Evolutionary conservation across 1,140 invertebrate genomes (phyloP).

Genomic region (Archivesica marissinica): DNA sequence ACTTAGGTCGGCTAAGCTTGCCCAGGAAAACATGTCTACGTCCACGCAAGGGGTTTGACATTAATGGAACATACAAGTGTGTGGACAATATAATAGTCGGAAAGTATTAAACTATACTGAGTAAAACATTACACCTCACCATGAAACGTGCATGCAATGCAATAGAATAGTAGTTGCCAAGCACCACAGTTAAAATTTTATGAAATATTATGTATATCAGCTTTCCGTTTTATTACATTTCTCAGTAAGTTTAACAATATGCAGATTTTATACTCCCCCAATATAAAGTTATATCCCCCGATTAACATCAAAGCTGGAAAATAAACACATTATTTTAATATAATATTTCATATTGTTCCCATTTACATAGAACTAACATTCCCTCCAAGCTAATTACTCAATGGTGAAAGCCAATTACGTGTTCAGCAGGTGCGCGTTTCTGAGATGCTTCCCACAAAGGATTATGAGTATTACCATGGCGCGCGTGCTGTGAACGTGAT

Average conservation of each 20-base stretch:
- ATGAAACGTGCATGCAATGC: conserved; percentile 6
- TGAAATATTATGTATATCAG: background rate
- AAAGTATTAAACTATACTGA: background rate
- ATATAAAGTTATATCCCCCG: conserved; percentile 1
- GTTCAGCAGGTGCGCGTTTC: conserved; percentile 52
- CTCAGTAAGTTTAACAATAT: background rate
- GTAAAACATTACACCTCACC: conserved; percentile 8
- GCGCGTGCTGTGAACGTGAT: conserved; percentile 40
- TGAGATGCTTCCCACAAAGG: conserved; percentile 57
- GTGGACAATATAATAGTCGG: background rate
- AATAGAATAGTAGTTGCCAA: conserved; percentile 4
- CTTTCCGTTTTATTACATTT: conserved; percentile 10
- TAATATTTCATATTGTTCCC: conserved; percentile 55
- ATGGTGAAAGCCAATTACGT: conserved; percentile 44
- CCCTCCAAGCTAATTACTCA: conserved; percentile 28
- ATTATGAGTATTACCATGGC: conserved; percentile 54
- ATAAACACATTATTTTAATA: conserved; percentile 46
- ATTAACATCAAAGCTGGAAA: conserved; percentile 51
- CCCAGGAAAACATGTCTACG: too few species aligned
- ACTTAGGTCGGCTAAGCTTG: too few species aligned
- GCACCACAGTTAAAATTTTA: background rate
- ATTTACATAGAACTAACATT: conserved; percentile 40
- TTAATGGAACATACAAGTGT: background rate
- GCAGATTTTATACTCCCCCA: conserved; percentile 10
- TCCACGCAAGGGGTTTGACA: too few species aligned